Evolutionary conservation across 2,797 vertebrate species (phyloP).

Genomic region (Ispidina lecontei): DNA sequence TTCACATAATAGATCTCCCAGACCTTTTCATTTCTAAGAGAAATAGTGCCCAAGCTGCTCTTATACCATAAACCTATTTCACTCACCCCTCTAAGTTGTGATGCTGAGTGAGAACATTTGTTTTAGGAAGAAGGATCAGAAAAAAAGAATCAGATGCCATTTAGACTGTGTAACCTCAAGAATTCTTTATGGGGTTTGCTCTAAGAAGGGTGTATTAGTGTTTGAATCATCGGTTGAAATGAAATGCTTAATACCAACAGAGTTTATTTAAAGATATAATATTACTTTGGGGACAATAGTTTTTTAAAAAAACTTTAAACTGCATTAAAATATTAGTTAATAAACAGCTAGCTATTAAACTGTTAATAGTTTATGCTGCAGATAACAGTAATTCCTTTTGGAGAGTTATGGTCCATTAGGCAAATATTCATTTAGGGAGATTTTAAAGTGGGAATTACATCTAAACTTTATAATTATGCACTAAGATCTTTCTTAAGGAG

Average conservation of each 20-base stretch:
- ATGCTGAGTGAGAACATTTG: slow-evolving; percentile 9
- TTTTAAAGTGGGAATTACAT: slow-evolving; percentile 1
- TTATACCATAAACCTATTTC: slow-evolving; percentile 20
- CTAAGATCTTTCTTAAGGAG: not conserved
- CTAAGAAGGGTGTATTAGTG: not conserved
- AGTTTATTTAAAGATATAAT: slow-evolving; percentile 8
- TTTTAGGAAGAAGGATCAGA: slow-evolving; percentile 6
- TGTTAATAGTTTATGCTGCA: slow-evolving; percentile 10
- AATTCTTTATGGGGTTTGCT: not conserved
- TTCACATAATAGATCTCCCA: slow-evolving; percentile 32
- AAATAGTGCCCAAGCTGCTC: not conserved
- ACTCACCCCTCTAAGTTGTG: not conserved
- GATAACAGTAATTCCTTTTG: not conserved
- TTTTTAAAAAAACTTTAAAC: not conserved
- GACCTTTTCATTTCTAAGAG: slow-evolving; percentile 35
- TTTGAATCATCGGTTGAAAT: not conserved
- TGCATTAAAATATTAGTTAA: not conserved
- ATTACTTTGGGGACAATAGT: not conserved
- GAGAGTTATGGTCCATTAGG: not conserved
- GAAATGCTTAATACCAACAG: not conserved
- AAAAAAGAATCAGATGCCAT: not conserved
- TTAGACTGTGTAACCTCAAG: not conserved
- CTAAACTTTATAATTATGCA: not conserved
- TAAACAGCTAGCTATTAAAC: not conserved
- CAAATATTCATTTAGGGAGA: not conserved